phyloP scores from a whole-genome alignment of 2,888 invertebrate species.

The Amorpha juglandis region DNA sequence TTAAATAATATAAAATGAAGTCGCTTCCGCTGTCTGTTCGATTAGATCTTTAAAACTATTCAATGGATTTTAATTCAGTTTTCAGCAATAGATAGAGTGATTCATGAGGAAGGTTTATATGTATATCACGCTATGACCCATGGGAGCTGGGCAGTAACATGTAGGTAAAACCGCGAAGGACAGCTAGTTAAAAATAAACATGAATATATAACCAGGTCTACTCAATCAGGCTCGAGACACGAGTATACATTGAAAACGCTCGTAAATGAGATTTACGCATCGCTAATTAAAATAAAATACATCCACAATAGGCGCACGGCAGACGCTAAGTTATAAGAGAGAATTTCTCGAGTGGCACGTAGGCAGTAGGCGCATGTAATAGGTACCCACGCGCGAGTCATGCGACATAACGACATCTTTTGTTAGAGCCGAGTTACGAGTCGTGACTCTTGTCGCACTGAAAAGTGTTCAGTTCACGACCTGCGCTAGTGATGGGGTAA shows the following conservation, averaged over 20 bases:
- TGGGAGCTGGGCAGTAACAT: no score
- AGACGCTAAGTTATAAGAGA: conserved; percentile 47
- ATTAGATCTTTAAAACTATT: no score
- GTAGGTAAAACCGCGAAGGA: no score
- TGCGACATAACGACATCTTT: conserved; percentile 64
- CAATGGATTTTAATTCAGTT: no score
- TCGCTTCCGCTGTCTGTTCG: no score
- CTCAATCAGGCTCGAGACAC: conserved; percentile 8
- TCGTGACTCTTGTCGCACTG: conserved; percentile 34
- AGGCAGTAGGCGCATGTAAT: conserved; percentile 16
- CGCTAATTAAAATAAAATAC: conserved; percentile 29
- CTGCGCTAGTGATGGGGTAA: conserved; percentile 41
- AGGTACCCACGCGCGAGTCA: conserved; percentile 22
- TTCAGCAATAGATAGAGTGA: no score
- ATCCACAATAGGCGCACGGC: conserved; percentile 38
- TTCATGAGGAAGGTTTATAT: no score
- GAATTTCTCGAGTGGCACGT: conserved; percentile 38
- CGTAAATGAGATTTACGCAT: conserved; percentile 12
- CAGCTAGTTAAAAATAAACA: neutral
- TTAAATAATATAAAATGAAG: no score
- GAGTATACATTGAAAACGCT: conserved; percentile 1
- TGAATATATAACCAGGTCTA: neutral
- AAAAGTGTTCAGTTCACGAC: conserved; percentile 40
- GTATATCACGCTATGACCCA: no score
- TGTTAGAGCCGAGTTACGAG: conserved; percentile 48